These are phyloP conservation scores for Thyatira batis DNA, from an alignment of 2,888 invertebrate species.

Conservation along the genomic window DNA sequence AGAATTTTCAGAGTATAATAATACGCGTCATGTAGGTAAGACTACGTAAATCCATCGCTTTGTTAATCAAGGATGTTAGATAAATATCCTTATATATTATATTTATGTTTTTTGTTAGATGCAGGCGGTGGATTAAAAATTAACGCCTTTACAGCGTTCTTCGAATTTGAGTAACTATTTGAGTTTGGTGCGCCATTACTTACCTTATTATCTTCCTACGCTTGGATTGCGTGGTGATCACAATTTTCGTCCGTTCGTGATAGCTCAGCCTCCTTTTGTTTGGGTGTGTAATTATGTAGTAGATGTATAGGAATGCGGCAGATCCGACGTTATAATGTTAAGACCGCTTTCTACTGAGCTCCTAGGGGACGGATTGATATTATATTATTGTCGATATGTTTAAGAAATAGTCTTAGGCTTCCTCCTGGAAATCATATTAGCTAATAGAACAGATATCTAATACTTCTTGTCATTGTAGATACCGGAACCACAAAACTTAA, in stretches of 20 bases:
- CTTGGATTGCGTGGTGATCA: constrained; percentile 65
- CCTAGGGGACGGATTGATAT: background rate
- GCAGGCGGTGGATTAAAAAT: background rate
- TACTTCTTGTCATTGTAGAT: too few species aligned
- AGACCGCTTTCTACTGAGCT: constrained; percentile 12
- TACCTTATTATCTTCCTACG: constrained; percentile 69
- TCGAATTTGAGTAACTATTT: constrained; percentile 28
- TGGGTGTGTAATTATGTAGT: constrained; percentile 58
- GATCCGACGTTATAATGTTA: constrained; percentile 22
- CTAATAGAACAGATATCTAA: too few species aligned
- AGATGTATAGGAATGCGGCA: constrained; percentile 33
- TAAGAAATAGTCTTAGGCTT: too few species aligned
- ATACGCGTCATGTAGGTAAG: background rate
- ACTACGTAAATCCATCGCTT: background rate
- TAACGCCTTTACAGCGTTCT: constrained; percentile 11
- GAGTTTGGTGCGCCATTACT: constrained; percentile 45
- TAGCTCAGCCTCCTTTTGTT: constrained; percentile 55
- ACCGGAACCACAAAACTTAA: too few species aligned
- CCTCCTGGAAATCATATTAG: too few species aligned
- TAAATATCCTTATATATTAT: background rate
- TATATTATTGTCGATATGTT: too few species aligned
- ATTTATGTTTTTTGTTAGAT: background rate
- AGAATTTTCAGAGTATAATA: constrained; percentile 33
- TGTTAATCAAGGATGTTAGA: background rate
- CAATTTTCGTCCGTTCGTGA: constrained; percentile 67